Conservation (phyloP, 2,113 vertebrate genomes). For the Gulo gulo region DNA sequence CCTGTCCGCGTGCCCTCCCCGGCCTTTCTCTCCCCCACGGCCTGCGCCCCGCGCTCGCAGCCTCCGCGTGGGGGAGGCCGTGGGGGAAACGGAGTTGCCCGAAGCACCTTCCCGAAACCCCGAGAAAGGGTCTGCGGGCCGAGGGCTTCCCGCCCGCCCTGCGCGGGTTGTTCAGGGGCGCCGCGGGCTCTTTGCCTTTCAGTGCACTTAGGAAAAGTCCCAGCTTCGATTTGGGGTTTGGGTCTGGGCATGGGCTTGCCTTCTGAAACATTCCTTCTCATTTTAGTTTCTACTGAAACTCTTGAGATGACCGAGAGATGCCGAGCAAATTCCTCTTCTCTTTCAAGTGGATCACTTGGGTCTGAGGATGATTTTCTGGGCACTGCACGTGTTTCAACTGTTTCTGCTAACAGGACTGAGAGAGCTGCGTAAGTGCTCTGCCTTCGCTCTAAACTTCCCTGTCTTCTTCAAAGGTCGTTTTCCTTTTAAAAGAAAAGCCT, state of each 20-base stretch:
- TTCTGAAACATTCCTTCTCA: not conserved
- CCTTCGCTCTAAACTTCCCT: not conserved
- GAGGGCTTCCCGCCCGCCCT: not conserved
- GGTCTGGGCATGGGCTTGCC: not conserved
- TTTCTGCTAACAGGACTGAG: not conserved
- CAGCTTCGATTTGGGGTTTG: not conserved
- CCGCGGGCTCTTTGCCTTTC: not conserved
- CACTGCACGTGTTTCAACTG: not conserved
- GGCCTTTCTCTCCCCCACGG: rapidly evolving
- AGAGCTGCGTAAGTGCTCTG: not conserved
- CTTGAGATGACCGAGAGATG: not conserved
- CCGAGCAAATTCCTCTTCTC: not conserved
- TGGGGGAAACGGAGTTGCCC: not conserved
- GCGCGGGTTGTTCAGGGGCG: not conserved
- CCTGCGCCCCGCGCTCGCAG: not conserved
- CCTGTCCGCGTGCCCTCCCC: not conserved
- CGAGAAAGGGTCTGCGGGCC: not conserved
- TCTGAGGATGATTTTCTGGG: not conserved
- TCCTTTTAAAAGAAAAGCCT: not conserved
- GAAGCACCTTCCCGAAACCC: not conserved
- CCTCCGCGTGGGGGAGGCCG: not conserved
- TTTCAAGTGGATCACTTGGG: not conserved
- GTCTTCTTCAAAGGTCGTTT: not conserved
- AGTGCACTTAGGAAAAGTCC: not conserved
- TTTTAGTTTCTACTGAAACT: not conserved